A percentile compares a stretch with the other conserved stretches of the same genome.
Conservation (phyloP, 2,113 vertebrate species). For the Neotoma lepida region DNA sequence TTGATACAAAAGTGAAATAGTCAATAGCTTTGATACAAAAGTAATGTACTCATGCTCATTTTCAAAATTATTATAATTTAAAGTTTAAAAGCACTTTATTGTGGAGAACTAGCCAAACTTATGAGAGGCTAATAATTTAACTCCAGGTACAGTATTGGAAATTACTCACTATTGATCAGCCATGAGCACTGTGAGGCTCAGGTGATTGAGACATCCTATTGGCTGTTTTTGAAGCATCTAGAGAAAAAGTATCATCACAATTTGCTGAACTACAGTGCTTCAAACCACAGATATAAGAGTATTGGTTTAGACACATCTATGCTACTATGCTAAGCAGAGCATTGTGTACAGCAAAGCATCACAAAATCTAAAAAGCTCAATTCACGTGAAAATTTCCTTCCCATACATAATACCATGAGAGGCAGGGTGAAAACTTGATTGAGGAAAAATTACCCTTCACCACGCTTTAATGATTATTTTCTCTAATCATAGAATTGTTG, state of each 20-base stretch:
- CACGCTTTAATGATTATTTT: neutral
- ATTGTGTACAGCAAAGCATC: neutral
- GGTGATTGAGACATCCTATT: constrained; percentile 8
- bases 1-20: neutral
- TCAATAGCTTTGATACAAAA: neutral
- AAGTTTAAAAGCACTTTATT: constrained; percentile 13
- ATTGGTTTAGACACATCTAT: constrained; percentile 40
- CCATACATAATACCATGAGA: neutral
- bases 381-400: neutral
- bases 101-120: neutral
- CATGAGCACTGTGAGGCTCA: constrained; percentile 12
- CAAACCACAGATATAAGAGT: neutral
- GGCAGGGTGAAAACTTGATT: neutral
- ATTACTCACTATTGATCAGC: constrained; percentile 39
- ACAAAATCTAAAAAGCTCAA: neutral
- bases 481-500: neutral
- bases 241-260: constrained; percentile 54
- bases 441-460: neutral
- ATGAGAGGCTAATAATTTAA: neutral
- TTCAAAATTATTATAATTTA: constrained; percentile 16
- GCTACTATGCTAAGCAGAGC: neutral
- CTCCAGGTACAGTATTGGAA: neutral
- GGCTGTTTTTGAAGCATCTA: neutral
- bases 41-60: constrained; percentile 7
- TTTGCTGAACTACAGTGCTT: constrained; percentile 28